Base-by-base conservation (phyloP, 2,113 vertebrate genomes). In the Pelusios castaneus region DNA sequence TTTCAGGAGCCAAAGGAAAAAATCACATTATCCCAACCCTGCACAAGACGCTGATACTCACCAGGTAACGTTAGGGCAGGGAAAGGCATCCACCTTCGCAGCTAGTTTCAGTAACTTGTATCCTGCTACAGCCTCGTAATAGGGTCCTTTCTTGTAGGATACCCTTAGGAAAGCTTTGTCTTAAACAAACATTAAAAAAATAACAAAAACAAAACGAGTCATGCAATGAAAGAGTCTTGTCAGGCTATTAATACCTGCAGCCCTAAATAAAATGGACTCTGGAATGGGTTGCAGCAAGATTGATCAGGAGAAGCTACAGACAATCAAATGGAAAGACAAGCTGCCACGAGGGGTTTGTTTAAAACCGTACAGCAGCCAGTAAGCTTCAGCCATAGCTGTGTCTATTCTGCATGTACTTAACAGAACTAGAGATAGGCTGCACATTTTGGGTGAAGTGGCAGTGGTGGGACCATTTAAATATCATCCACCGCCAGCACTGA, bases 151-250 rank as follows among this genome's bases (percentile, higher is more conserved):
- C 94, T 94, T 98, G 84, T 98, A 96, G 6, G 95, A 97, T 34
- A 98, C 83, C 0, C 90, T 98, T 34, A 99, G 80, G 96, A 98
- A 99, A 47, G 99, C 98, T 93, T 98, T 98, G 67, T 99, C 99
- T 99, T 97, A 55, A 96, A 98, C 73, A 95, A 88, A 95, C 17
- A 93, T 86, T 0, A 43, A 79, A 58, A 27, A 83, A 55, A 41
- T n/a, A n/a, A n/a, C n/a, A n/a, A n/a, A n/a, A n/a, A n/a, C n/a
- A 85, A 27, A 81, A 52, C 31, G 84, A 43, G 29, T 70, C 4
- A 49, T 70, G 78, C 25, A 10, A 54, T 54, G 82, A 80, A 63
- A 91, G 75, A 31, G 25, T 34, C 49, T 25, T n/a, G 51, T 8
- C 82, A 14, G 45, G 10, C 43, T 3, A 29, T 55, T 38, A 38